These are phyloP conservation scores for Antennarius striatus DNA, from an alignment of 2,113 vertebrate genomes.

Conservation along the genomic window DNA sequence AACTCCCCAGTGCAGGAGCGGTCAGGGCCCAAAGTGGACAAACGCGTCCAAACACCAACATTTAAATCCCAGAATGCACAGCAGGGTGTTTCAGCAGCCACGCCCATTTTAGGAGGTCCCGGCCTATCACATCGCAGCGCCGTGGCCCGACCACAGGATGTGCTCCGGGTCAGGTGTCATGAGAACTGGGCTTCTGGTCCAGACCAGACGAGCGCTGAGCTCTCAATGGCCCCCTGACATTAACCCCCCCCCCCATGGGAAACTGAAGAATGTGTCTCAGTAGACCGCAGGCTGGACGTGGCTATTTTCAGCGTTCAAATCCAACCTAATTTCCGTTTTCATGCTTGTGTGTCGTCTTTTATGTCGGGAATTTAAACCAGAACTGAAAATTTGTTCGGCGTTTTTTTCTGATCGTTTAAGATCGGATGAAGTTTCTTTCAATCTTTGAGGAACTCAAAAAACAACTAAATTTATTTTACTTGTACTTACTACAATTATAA, in stretches of 20 bases:
- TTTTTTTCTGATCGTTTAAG: too few species aligned
- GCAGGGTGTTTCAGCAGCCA: conserved; percentile 5
- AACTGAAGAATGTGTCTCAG: conserved; percentile 49
- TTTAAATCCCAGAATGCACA: conserved; percentile 6
- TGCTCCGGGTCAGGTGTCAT: conserved; percentile 57
- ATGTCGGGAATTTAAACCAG: too few species aligned
- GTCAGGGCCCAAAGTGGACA: too few species aligned
- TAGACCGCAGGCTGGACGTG: conserved; percentile 27
- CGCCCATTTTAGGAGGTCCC: conserved; percentile 10
- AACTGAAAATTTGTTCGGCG: too few species aligned
- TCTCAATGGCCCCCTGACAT: conserved; percentile 9
- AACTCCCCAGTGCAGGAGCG: not conserved
- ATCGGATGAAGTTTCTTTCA: too few species aligned
- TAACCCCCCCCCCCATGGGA: conserved; percentile 28
- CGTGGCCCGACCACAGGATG: conserved; percentile 53
- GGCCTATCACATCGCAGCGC: not conserved
- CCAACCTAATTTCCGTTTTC: too few species aligned
- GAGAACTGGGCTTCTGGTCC: conserved; percentile 52
- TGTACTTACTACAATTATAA: too few species aligned
- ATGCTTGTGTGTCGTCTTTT: too few species aligned
- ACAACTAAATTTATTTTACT: too few species aligned
- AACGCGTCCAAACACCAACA: conserved; percentile 5
- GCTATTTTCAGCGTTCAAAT: conserved; percentile 57
- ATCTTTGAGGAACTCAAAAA: too few species aligned
- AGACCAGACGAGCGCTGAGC: conserved; percentile 52